Percentiles rank a stretch among this genome's conserved stretches.
These are phyloP conservation scores for Choloepus didactylus DNA, from an alignment of 2,797 vertebrate genomes.

Conservation along the genomic window DNA sequence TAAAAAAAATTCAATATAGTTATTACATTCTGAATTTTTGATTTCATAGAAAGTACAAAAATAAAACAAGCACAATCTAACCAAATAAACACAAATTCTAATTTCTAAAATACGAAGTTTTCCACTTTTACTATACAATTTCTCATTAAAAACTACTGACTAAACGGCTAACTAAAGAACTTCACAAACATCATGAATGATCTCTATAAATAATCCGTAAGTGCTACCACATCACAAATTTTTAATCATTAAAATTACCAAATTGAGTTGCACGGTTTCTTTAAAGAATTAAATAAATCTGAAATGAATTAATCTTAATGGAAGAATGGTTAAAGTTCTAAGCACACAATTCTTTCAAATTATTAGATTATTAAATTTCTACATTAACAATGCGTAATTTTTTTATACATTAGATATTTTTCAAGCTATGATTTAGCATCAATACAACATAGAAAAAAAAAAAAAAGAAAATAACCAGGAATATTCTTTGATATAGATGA, in stretches of 20 bases:
- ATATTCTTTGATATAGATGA: background rate
- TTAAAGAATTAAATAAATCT: constrained; percentile 65
- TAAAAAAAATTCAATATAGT: background rate
- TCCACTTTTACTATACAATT: constrained; percentile 4
- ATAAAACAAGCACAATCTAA: background rate
- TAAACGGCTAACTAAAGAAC: constrained; percentile 37
- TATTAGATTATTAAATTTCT: constrained; percentile 57
- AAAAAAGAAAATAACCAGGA: constrained; percentile 25
- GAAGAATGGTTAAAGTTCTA: constrained; percentile 59
- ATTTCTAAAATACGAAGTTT: background rate
- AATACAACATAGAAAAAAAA: background rate
- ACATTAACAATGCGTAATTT: background rate
- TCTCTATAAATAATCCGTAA: background rate
- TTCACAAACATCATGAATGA: background rate
- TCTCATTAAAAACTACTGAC: background rate
- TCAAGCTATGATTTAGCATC: constrained; percentile 59
- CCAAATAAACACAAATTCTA: background rate
- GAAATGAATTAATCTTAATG: constrained; percentile 73
- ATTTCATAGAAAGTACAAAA: constrained; percentile 48
- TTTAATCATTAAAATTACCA: constrained; percentile 37
- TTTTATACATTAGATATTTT: constrained; percentile 24
- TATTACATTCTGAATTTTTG: background rate
- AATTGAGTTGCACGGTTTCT: background rate
- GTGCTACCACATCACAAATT: background rate
- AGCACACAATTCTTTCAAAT: constrained; percentile 25